These are phyloP conservation scores for Enteromius mattozi DNA, from an alignment of 2,797 vertebrate genomes.

Conservation along the genomic window DNA sequence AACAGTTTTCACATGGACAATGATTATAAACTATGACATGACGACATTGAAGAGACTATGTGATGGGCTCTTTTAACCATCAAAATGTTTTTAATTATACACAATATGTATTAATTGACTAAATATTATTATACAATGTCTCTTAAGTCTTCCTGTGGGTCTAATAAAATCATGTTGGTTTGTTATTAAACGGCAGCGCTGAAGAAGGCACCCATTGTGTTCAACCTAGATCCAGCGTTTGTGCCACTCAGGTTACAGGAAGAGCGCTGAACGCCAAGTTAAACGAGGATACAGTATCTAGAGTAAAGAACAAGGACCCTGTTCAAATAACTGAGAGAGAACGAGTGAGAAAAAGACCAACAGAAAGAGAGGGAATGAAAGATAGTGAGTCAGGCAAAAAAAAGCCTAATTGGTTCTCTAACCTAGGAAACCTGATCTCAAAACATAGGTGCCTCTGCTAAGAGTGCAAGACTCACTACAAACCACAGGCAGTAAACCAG, in stretches of 20 bases:
- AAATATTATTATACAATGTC: background rate
- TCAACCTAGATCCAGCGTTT: slow-evolving; percentile 56
- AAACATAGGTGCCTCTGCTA: slow-evolving; percentile 37
- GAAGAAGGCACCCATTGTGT: slow-evolving; percentile 66
- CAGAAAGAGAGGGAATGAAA: background rate
- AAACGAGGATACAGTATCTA: slow-evolving; percentile 48
- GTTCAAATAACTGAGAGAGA: slow-evolving; percentile 46
- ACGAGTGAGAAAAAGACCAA: background rate
- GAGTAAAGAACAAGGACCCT: slow-evolving; percentile 49
- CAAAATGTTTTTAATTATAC: background rate
- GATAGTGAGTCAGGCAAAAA: slow-evolving; percentile 9
- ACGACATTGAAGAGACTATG: background rate
- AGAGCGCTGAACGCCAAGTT: slow-evolving; percentile 61
- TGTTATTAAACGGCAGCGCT: slow-evolving; percentile 33
- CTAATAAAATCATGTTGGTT: slow-evolving; percentile 34
- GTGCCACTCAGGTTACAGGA: slow-evolving; percentile 72
- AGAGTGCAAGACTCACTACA: background rate
- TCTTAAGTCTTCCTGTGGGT: background rate
- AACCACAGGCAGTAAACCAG: background rate
- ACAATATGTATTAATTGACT: background rate
- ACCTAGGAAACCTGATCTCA: slow-evolving; percentile 44
- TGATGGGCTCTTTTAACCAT: background rate
- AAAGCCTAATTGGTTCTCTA: slow-evolving; percentile 40
- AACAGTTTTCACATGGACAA: background rate
- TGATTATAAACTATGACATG: background rate